These are phyloP conservation scores for Oryzias dopingdopingensis DNA, from an alignment of 2,797 vertebrate genomes.

Conservation along the genomic window DNA sequence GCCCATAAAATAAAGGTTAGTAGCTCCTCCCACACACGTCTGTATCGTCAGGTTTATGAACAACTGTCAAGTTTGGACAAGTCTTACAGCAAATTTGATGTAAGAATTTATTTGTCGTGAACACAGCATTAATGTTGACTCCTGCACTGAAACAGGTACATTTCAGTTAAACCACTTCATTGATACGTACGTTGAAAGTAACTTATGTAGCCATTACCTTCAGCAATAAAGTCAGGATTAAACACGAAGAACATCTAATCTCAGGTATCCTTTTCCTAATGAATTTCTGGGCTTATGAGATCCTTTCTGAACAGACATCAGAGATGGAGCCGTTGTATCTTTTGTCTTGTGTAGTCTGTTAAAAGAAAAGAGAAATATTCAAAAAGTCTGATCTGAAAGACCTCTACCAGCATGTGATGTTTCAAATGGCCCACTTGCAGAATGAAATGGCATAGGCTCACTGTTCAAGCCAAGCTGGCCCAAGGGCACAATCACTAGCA, in stretches of 20 bases:
- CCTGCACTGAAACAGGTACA: no score
- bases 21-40: no score
- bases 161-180: no score
- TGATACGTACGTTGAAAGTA: no score
- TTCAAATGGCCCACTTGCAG: slow-evolving; percentile 53
- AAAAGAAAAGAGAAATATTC: slow-evolving; percentile 1
- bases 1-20: no score
- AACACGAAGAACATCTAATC: background rate
- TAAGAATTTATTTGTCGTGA: no score
- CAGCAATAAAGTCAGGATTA: slow-evolving; percentile 8
- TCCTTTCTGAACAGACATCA: background rate
- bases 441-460: slow-evolving; percentile 27
- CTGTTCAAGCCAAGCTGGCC: slow-evolving; percentile 34
- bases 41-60: no score
- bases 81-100: no score
- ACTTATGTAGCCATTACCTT: background rate
- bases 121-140: no score
- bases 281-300: background rate
- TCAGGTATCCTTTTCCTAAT: background rate
- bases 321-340: background rate
- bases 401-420: slow-evolving; percentile 1
- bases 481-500: slow-evolving; percentile 55
- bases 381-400: background rate
- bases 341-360: slow-evolving; percentile 2
- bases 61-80: no score